Evolutionary conservation across 2,888 invertebrate species (phyloP).

Genomic region (Asteroscopus sphinx): DNA sequence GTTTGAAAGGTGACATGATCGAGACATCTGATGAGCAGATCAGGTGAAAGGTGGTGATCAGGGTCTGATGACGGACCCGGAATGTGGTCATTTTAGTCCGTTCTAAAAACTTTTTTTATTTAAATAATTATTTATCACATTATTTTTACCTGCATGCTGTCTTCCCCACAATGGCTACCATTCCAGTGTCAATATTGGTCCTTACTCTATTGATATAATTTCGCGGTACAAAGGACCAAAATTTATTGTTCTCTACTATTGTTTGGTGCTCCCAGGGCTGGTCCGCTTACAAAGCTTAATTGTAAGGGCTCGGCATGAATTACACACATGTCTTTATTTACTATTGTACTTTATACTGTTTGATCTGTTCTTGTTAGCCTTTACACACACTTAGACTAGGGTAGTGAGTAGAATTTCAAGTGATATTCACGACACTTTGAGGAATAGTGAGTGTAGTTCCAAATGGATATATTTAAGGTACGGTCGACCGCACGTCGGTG

Average conservation of each 20-base stretch:
- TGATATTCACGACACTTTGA: no score
- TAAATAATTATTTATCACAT: no score
- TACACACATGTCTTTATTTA: slow-evolving; percentile 48
- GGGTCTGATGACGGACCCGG: no score
- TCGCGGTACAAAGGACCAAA: slow-evolving; percentile 59
- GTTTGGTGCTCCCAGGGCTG: slow-evolving; percentile 61
- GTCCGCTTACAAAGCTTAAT: slow-evolving; percentile 57
- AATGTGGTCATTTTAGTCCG: no score
- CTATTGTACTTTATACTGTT: slow-evolving; percentile 36
- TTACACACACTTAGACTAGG: not conserved
- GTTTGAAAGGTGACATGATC: no score
- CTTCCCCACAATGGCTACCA: slow-evolving; percentile 8
- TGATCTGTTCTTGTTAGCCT: slow-evolving; percentile 28
- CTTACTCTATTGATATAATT: slow-evolving; percentile 58
- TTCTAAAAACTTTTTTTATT: no score
- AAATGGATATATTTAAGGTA: no score
- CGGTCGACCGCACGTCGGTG: no score
- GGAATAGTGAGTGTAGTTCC: no score
- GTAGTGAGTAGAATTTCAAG: not conserved
- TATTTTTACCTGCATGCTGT: no score
- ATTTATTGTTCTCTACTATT: slow-evolving; percentile 70
- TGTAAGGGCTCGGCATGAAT: slow-evolving; percentile 46
- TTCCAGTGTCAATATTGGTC: slow-evolving; percentile 56
- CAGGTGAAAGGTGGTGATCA: no score
- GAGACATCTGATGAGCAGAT: no score